Percentiles rank a stretch among this genome's conserved stretches.
Conservation (phyloP, 2,113 vertebrate genomes). For the Myocastor coypus region DNA sequence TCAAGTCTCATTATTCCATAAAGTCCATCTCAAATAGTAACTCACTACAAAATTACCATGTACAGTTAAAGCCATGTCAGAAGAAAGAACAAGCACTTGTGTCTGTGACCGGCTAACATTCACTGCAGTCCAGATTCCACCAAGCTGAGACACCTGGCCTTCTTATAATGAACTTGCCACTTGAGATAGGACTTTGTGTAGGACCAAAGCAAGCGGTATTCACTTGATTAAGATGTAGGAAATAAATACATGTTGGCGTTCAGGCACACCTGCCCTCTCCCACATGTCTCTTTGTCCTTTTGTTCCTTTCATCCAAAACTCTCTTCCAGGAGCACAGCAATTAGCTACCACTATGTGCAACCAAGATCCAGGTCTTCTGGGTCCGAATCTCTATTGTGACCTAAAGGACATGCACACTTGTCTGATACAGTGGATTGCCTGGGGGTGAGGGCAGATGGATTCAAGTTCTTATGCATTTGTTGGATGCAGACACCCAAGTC, state of each 20-base stretch:
- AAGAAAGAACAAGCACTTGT: not conserved
- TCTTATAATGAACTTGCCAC: not conserved
- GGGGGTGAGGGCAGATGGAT: not conserved
- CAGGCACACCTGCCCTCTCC: not conserved
- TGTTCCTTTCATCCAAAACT: not conserved
- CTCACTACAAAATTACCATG: not conserved
- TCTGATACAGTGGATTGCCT: not conserved
- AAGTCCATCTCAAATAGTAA: not conserved
- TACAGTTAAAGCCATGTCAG: not conserved
- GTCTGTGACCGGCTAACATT: not conserved
- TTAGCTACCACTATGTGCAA: not conserved
- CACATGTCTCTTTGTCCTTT: not conserved
- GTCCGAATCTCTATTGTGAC: not conserved
- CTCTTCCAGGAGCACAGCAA: not conserved
- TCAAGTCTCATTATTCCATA: not conserved
- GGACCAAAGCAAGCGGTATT: not conserved
- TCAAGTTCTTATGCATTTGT: not conserved
- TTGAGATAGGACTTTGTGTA: not conserved
- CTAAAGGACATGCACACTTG: not conserved
- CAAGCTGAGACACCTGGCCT: not conserved
- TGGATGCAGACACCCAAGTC: not conserved
- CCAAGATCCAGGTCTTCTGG: not conserved
- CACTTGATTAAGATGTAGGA: not conserved
- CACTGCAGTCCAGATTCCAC: too few relatives aligned
- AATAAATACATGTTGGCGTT: not conserved